Base-by-base conservation (phyloP, 2,888 invertebrate genomes). In the Agrilus cyanescens region DNA sequence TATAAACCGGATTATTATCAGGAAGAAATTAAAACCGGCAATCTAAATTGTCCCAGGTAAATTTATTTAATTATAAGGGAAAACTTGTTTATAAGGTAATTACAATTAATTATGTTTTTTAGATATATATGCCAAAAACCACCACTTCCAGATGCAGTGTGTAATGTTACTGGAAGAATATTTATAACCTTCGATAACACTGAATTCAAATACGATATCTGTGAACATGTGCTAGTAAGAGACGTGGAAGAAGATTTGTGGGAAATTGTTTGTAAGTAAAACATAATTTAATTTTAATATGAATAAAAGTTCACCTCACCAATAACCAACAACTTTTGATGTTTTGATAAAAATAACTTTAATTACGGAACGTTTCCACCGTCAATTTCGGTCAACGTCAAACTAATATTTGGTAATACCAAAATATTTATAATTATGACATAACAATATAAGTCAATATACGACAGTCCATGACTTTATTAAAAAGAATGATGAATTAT, bases 151-250 rank as follows among this genome's bases (percentile, higher is more conserved):
- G 80, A 80, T 44, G 76, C 74, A 29, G 73, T 75, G 12, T 85
- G 85, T 59, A 77, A 77, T 55, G 68, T 87, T n/a, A 82, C 80
- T 1, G 85, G 85, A 0, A 75, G 81, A 41, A 81, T 80, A 0
- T 80, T 89, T 58, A 79, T 73, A 50, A 88, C 88, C 0, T 89
- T 90, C 56, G 89, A 89, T 60, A 78, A 79, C 12, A 70, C 76
- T 0, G 80, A 84, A 56, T 87, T 80, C 60, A 84, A 85, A 53
- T 85, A 83, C 53, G 85, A 87, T 52, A 74, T 84, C 12, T 90
- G 89, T 63, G 80, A 82, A 67, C 88, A 90, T 61, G 75, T 85
- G 35, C 65, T 86, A 32, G 84, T 82, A 0, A 69, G 83, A 44
- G 85, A 88, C 61, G 71, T 79, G 52, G 65, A 72, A 8, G 67